Evolutionary conservation across 2,888 invertebrate genomes (phyloP).

Genomic region (Heteromurus nitidus): DNA sequence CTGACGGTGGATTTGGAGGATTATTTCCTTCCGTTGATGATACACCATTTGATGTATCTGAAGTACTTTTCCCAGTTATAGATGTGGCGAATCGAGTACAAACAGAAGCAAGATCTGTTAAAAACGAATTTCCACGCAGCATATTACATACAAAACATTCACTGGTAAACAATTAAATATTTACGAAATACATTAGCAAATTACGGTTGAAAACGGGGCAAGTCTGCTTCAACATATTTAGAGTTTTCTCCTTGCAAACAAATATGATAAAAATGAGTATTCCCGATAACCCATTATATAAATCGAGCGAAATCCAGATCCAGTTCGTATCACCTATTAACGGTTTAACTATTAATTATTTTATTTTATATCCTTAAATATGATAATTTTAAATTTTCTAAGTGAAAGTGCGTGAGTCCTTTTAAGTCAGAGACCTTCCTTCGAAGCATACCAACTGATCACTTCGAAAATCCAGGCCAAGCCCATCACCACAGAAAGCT

Average conservation of each 20-base stretch:
- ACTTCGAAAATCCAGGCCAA: constrained; percentile 35
- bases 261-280: constrained; percentile 47
- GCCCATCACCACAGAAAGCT: constrained; percentile 36
- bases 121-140: no score
- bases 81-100: no score
- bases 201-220: constrained; percentile 6
- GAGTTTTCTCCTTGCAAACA: constrained; percentile 27
- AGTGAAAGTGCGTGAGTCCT: constrained; percentile 22
- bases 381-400: constrained; percentile 41
- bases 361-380: constrained; percentile 45
- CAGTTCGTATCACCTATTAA: background rate
- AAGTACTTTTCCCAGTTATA: no score
- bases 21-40: no score
- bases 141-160: no score
- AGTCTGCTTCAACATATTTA: constrained; percentile 12
- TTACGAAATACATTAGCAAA: no score
- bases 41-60: no score
- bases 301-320: constrained; percentile 26
- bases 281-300: constrained; percentile 32
- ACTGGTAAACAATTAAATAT: no score
- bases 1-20: background rate
- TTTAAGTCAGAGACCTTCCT: constrained; percentile 6
- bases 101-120: no score
- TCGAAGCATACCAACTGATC: constrained; percentile 29
- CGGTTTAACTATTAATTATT: constrained; percentile 36